Percentiles rank a stretch among this genome's conserved stretches.
Evolutionary conservation across 2,888 invertebrate species (phyloP).

Genomic region (Eustalomyia histrio): DNA sequence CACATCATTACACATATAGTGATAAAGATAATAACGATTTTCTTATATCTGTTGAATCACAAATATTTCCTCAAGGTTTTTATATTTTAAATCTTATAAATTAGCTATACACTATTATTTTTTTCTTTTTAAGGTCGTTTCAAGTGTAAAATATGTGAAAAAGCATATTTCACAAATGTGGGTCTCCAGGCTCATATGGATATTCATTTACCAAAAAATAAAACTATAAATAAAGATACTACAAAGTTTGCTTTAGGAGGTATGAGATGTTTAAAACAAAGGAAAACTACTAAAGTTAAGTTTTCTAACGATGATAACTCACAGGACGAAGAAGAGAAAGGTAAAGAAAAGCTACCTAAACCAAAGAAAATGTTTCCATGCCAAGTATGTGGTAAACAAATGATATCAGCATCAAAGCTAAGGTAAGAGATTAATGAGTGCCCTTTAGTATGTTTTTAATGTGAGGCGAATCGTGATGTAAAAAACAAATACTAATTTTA

Average conservation of each 20-base stretch:
- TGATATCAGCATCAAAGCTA: conserved; percentile 71
- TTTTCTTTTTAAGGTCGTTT: conserved; percentile 66
- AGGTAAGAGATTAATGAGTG: conserved; percentile 31
- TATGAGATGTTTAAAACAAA: background rate
- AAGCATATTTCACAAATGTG: conserved; percentile 70
- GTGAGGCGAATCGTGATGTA: no score
- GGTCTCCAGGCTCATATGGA: conserved; percentile 70
- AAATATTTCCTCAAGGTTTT: conserved; percentile 70
- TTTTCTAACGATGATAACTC: conserved; percentile 20
- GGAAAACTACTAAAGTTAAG: conserved; percentile 1
- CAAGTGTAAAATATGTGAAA: conserved; percentile 70
- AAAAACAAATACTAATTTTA: no score
- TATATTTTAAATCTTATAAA: background rate
- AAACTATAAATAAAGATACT: conserved; percentile 17
- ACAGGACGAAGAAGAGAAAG: conserved; percentile 30
- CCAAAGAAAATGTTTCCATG: conserved; percentile 71
- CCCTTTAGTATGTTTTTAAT: no score
- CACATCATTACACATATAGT: conserved; percentile 4
- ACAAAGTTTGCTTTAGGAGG: background rate
- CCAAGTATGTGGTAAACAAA: conserved; percentile 69
- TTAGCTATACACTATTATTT: background rate
- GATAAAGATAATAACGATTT: conserved; percentile 54
- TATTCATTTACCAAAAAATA: conserved; percentile 67
- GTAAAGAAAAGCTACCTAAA: conserved; percentile 66
- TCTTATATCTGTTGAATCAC: conserved; percentile 67